Conservation (phyloP, 2,797 vertebrate species). For the Chromis chromis region DNA sequence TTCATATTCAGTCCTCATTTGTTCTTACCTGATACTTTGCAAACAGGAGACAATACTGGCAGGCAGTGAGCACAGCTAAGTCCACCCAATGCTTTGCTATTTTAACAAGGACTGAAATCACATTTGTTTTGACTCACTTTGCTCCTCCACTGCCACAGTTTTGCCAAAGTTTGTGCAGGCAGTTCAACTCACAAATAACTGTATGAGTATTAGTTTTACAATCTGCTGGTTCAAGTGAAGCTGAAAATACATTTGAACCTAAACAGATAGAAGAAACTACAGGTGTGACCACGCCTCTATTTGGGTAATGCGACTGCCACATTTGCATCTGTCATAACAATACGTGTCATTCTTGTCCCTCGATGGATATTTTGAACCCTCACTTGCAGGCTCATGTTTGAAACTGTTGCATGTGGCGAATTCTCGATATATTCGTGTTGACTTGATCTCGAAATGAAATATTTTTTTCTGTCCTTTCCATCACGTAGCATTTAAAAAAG, state of each 20-base stretch:
- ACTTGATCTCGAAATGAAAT: no score
- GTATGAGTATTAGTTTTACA: no score
- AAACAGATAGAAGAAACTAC: not conserved
- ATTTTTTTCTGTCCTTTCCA: not conserved
- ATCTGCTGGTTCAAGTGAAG: not conserved
- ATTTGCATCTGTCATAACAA: slow-evolving; percentile 34
- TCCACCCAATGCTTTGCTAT: no score
- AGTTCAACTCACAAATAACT: not conserved
- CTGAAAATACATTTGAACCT: not conserved
- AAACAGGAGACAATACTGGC: not conserved
- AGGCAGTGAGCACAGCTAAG: no score
- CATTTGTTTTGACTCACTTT: slow-evolving; percentile 1
- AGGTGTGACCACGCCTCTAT: not conserved
- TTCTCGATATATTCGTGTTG: not conserved
- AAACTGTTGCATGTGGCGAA: not conserved
- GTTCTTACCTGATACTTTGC: slow-evolving; percentile 3
- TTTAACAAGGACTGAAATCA: not conserved
- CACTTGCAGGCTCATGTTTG: not conserved
- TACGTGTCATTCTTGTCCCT: no score
- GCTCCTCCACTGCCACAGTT: not conserved
- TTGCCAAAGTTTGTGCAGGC: no score
- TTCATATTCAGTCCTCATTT: slow-evolving; percentile 5
- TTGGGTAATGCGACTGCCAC: slow-evolving; percentile 1
- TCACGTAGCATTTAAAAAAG: not conserved
- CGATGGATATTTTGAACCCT: not conserved